Conservation (phyloP, 2,113 vertebrate genomes). For the Trematomus loennbergii region DNA sequence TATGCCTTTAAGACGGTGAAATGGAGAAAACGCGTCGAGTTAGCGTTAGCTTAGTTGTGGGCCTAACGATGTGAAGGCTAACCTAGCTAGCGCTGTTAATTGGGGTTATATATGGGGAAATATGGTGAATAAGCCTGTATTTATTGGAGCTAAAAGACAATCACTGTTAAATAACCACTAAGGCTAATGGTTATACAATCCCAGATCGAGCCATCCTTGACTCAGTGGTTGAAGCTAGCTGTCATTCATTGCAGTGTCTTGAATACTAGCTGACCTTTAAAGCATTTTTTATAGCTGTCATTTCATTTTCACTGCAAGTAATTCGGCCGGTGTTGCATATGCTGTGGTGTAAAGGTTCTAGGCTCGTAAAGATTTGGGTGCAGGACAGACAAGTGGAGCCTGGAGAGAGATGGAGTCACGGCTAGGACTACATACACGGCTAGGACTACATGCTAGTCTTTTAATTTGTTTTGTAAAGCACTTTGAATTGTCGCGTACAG, state of each 20-base stretch:
- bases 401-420: conserved; percentile 4
- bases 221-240: conserved; percentile 2
- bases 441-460: no score
- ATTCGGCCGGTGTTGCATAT: background rate
- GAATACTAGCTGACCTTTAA: background rate
- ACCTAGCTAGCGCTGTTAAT: background rate
- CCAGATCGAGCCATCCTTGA: background rate
- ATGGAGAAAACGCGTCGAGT: background rate
- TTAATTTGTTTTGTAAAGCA: no score
- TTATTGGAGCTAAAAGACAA: background rate
- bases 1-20: background rate
- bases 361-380: background rate
- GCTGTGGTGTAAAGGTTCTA: background rate
- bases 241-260: background rate
- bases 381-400: background rate
- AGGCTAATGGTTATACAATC: background rate
- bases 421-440: conserved; percentile 4
- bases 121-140: background rate
- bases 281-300: background rate
- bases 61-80: conserved; percentile 12
- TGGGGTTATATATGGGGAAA: background rate
- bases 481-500: no score
- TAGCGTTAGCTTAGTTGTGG: conserved; percentile 20
- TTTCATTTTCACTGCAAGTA: background rate
- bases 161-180: accelerated